These are phyloP conservation scores for Helicolenus hilgendorfi DNA, from an alignment of 2,797 vertebrate genomes.

Conservation along the genomic window DNA sequence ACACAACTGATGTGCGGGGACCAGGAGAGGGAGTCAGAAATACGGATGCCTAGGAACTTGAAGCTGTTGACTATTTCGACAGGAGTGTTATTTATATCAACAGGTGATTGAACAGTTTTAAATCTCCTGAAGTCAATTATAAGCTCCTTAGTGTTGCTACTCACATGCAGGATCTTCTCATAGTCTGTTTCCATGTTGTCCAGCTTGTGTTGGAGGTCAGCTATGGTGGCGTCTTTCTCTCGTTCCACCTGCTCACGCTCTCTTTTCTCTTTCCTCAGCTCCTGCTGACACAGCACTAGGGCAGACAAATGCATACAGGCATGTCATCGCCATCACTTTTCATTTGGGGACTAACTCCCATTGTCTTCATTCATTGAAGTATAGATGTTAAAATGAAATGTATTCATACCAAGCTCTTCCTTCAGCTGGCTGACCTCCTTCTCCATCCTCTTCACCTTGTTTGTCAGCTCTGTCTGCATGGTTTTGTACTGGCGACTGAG, in stretches of 20 bases:
- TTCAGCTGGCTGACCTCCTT: slow-evolving; percentile 76
- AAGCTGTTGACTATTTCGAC: no score
- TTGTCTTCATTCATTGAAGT: not conserved
- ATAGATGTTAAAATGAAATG: not conserved
- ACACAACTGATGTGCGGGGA: no score
- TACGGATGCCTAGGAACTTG: no score
- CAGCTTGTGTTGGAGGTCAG: slow-evolving; percentile 83
- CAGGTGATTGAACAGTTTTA: no score
- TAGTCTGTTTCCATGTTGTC: slow-evolving; percentile 87
- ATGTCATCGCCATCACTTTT: not conserved
- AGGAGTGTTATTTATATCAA: no score
- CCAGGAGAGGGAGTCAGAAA: no score
- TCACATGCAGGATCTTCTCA: slow-evolving; percentile 87
- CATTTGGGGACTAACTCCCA: not conserved
- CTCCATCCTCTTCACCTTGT: slow-evolving; percentile 79
- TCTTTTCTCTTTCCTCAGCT: slow-evolving; percentile 68
- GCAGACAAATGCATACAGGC: slow-evolving; percentile 26
- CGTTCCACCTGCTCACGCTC: slow-evolving; percentile 53
- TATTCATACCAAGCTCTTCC: slow-evolving; percentile 81
- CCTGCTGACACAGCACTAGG: slow-evolving; percentile 76
- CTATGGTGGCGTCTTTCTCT: slow-evolving; percentile 82
- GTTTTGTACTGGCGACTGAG: slow-evolving; percentile 81
- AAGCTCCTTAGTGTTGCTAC: slow-evolving; percentile 35
- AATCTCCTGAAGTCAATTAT: no score
- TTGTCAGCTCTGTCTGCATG: slow-evolving; percentile 81